Evolutionary conservation across 2,797 vertebrate genomes (phyloP).

Genomic region (Sebastes cheni): DNA sequence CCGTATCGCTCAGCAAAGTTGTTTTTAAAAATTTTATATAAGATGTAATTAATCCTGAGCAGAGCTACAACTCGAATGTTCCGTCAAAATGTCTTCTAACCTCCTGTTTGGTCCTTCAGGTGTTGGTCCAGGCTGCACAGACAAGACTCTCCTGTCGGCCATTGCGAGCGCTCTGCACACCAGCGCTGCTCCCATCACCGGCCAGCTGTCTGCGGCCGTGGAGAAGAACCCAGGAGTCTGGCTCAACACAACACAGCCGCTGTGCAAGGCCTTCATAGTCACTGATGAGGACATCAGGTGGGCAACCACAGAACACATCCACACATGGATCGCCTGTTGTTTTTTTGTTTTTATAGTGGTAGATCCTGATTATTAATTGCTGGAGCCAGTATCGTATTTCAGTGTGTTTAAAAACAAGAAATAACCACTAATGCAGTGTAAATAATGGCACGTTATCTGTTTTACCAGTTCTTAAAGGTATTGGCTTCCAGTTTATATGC

Average conservation of each 20-base stretch:
- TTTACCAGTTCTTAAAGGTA: background rate
- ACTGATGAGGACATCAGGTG: constrained; percentile 98
- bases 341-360: background rate
- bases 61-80: background rate
- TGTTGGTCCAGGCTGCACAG: constrained; percentile 95
- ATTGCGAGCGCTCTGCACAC: constrained; percentile 98
- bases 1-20: background rate
- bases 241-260: constrained; percentile 96
- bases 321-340: background rate
- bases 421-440: background rate
- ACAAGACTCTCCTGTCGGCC: constrained; percentile 95
- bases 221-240: constrained; percentile 99
- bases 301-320: background rate
- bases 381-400: too few species aligned
- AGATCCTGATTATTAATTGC: background rate
- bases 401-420: background rate
- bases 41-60: background rate
- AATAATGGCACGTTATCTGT: background rate
- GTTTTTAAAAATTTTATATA: too few species aligned
- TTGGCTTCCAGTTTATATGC: background rate
- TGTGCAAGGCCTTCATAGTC: constrained; percentile 98
- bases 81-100: background rate
- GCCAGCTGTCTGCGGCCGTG: constrained; percentile 95
- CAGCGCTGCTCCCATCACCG: constrained; percentile 95
- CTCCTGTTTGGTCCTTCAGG: constrained; percentile 71